Conservation (phyloP, 2,797 vertebrate genomes). For the Lagorchestes hirsutus region DNA sequence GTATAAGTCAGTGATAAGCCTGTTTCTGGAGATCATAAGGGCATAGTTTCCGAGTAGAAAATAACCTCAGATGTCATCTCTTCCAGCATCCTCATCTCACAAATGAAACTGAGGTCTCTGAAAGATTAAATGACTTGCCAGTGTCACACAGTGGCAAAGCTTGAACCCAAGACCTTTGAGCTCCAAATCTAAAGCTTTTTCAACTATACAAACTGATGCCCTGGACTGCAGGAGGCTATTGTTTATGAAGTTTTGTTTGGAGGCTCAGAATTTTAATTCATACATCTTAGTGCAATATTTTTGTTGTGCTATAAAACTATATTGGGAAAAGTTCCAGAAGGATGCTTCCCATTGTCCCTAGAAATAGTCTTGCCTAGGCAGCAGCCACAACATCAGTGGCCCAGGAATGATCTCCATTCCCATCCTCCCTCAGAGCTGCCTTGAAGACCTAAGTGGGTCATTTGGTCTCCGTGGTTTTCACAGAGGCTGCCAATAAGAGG, state of each 20-base stretch:
- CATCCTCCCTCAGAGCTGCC: constrained; percentile 12
- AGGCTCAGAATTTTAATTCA: constrained; percentile 24
- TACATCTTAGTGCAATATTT: neutral
- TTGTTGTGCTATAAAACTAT: neutral
- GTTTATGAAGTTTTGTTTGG: neutral
- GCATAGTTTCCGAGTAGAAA: neutral
- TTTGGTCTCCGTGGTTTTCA: constrained; percentile 45
- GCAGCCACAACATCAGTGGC: neutral
- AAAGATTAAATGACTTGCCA: neutral
- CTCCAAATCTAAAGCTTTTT: neutral
- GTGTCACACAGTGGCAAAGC: neutral
- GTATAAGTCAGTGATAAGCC: neutral
- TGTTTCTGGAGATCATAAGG: neutral
- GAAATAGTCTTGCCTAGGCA: constrained; percentile 20
- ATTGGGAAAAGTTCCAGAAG: constrained; percentile 29
- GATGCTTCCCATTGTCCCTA: constrained; percentile 31
- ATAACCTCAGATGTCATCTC: neutral
- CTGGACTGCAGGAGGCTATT: neutral
- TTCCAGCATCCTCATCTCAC: neutral
- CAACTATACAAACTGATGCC: neutral
- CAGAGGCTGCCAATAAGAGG: constrained; percentile 23
- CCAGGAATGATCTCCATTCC: neutral
- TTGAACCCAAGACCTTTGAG: neutral
- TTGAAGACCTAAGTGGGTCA: constrained; percentile 52
- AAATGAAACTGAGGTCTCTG: neutral